Conservation (phyloP, 2,113 vertebrate genomes). For the Anser brachyrhynchus region DNA sequence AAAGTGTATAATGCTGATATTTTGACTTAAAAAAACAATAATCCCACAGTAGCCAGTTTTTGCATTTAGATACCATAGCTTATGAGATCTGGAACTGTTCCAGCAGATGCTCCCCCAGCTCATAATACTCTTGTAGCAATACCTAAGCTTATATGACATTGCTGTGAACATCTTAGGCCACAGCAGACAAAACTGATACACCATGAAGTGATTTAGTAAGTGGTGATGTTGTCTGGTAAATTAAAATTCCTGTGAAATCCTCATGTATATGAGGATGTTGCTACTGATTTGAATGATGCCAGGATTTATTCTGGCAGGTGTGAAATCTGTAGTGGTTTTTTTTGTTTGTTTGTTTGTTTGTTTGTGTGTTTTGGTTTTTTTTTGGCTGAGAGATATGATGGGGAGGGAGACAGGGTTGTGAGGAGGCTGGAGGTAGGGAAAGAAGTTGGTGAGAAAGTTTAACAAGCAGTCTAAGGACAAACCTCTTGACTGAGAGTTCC, state of each 20-base stretch:
- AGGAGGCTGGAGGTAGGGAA: not conserved
- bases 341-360: not conserved
- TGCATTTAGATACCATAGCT: not conserved
- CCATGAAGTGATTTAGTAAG: not conserved
- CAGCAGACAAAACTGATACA: not conserved
- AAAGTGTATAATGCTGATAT: not conserved
- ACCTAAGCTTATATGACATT: not conserved
- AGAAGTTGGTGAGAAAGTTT: not conserved
- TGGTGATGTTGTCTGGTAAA: not conserved
- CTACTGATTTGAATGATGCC: not conserved
- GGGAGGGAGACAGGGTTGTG: no score
- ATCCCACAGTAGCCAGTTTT: not conserved
- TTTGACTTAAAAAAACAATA: not conserved
- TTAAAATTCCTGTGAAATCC: not conserved
- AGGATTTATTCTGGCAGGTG: not conserved
- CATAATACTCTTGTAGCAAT: not conserved
- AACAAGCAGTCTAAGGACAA: not conserved
- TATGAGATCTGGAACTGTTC: not conserved
- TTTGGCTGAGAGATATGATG: no score
- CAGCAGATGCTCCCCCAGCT: not conserved
- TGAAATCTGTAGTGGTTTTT: not conserved
- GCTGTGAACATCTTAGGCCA: not conserved
- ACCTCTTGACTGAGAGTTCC: not conserved
- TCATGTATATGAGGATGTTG: not conserved
- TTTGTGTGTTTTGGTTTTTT: not conserved